These are phyloP conservation scores for Sarcoramphus papa DNA, from an alignment of 2,797 vertebrate genomes.

Conservation along the genomic window DNA sequence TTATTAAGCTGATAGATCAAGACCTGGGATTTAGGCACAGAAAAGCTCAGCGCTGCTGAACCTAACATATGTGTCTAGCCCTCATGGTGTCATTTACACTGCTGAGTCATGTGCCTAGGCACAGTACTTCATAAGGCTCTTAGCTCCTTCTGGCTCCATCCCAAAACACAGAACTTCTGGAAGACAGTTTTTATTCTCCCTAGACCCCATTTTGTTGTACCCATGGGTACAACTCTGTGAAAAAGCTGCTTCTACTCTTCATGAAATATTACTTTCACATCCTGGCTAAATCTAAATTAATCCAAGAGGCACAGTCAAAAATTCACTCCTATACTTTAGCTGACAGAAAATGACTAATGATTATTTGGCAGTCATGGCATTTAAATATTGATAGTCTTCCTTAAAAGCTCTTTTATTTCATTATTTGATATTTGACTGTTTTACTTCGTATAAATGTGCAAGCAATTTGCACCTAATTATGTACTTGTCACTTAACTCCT, in stretches of 20 bases:
- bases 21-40: not conserved
- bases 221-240: not conserved
- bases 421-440: slow-evolving; percentile 35
- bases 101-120: not conserved
- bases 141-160: not conserved
- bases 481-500: slow-evolving; percentile 16
- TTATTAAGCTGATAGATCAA: not conserved
- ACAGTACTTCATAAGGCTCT: not conserved
- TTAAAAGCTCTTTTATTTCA: slow-evolving; percentile 29
- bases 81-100: not conserved
- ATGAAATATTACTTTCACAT: slow-evolving; percentile 37
- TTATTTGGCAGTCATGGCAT: not conserved
- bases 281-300: slow-evolving; percentile 35
- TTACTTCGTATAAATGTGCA: slow-evolving; percentile 14
- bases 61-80: not conserved
- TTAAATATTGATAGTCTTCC: slow-evolving; percentile 42
- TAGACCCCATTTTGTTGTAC: not conserved
- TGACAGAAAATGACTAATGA: slow-evolving; percentile 8
- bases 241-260: not conserved
- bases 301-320: slow-evolving; percentile 17
- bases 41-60: not conserved
- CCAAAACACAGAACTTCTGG: not conserved
- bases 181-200: not conserved
- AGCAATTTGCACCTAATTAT: slow-evolving; percentile 35
- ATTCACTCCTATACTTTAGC: not conserved